These are phyloP conservation scores for Oedothorax gibbosus DNA, from an alignment of 1,140 invertebrate genomes.

Conservation along the genomic window DNA sequence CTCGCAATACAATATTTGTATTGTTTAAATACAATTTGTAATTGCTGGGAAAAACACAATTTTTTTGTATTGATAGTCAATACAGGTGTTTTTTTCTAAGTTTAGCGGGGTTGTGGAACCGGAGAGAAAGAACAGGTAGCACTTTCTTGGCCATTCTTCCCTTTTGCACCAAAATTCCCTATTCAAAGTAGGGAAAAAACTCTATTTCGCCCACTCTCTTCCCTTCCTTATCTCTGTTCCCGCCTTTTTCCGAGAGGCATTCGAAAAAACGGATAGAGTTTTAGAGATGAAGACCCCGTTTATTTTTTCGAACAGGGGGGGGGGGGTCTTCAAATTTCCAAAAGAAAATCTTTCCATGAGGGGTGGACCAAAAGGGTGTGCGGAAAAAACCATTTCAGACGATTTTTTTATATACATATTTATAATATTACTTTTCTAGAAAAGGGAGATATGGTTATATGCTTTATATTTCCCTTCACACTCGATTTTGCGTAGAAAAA, in stretches of 20 bases:
- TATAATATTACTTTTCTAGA: conserved; percentile 15
- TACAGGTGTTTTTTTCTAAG: too few species aligned
- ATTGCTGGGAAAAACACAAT: too few species aligned
- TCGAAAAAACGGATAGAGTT: background rate
- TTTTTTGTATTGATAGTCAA: too few species aligned
- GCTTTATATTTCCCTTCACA: conserved; percentile 33
- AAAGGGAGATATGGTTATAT: conserved; percentile 35
- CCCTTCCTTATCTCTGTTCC: background rate
- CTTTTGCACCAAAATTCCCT: conserved; percentile 42
- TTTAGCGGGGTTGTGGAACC: too few species aligned
- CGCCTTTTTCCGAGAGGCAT: conserved; percentile 24
- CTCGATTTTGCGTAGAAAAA: background rate
- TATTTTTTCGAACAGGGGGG: conserved; percentile 16
- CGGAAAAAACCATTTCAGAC: too few species aligned
- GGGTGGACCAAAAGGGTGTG: background rate
- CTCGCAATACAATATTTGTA: too few species aligned
- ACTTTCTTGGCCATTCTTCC: background rate
- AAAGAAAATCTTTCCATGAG: conserved; percentile 9
- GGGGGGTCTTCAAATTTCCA: conserved; percentile 21
- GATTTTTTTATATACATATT: background rate
- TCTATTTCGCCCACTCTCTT: conserved; percentile 36
- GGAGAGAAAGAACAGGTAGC: too few species aligned
- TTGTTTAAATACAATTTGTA: too few species aligned
- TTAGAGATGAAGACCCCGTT: conserved; percentile 15
- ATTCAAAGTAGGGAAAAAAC: conserved; percentile 52